Base-by-base conservation (phyloP, 2,797 vertebrate genomes). In the Kryptolebias ocellatus region DNA sequence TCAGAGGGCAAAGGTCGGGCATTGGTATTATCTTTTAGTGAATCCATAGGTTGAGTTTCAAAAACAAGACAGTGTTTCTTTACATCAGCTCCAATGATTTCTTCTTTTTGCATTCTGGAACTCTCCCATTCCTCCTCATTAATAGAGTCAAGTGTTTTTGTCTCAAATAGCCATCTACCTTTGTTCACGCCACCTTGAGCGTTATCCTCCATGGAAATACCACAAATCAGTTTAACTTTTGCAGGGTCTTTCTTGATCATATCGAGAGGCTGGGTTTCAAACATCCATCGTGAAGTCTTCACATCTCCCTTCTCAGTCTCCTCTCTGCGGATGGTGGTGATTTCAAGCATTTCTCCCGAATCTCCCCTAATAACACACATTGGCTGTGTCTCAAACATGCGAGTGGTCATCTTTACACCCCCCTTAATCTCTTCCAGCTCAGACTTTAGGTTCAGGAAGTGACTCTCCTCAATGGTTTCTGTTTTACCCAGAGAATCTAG, bases 111-210 rank as follows among this genome's bases (percentile, higher is more conserved):
- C 55, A 5, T 75, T 47, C 81, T 82, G 44, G 89, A 83, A 24
- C 76, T 86, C 34, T 96, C 93, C 89, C 93, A 94, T 63, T 95
- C 92, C 39, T 95, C 94, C 8, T 95, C 93, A 80, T 96, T 97
- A 60, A 97, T 97, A 67, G 89, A 92, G 78, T 96, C 95, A 4
- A 96, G 88, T 50, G 95, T 94, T 72, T 95, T 94, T 15, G 94
- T 96, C 91, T 97, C 94, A 82, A 95, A 95, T 55, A 96, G 88
- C 95, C 95, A 95, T 69, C 95, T 95, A 28, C 95, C 94, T 79
- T 87, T 94, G 78, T 87, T 92, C 12, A 94, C 95, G 0, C 92
- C 95, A 14, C 92, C 84, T 70, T 94, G 93, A 63, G 80, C 14
- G 51, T 92, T 94, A 83, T 96, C 94, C 69, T 95, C 93, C 90